Base-by-base conservation (phyloP, 2,113 vertebrate species). In the Ranitomeya imitator region DNA sequence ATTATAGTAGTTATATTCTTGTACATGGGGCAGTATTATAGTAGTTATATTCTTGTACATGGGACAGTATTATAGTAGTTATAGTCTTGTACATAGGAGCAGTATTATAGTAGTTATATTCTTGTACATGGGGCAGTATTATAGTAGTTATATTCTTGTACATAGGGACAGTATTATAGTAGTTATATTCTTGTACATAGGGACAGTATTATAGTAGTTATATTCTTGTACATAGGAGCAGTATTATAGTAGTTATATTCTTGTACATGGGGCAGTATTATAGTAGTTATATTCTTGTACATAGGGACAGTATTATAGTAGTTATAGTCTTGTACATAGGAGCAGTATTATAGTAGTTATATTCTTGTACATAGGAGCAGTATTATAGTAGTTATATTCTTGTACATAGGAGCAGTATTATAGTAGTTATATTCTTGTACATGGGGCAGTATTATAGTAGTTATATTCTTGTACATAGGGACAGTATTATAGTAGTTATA, bases 51-150 rank as follows among this genome's bases (percentile, higher is more conserved):
- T 71, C 18, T 71, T 74, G 31, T 45, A 74, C 7, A 74, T 74
- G n/a, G 31, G 19, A 14, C 7, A 74, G 71, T 74, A 74, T 45
- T 74, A 74, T 74, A 74, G 31, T 74, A 74, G 71, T 74, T 74
- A 31, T 31, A 57, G 9, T 71, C 18, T 71, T 74, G 31, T 45
- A 74, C 7, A 74, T 74, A 74, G 71, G 31, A 10, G 31, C 7
- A 74, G 71, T 74, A 74, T 45, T 74, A 74, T 74, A 74, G 71
- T 74, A 74, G 71, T 74, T 74, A 31, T 31, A 57, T 57, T 71
- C 18, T 71, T 74, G 31, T 45, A 74, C 7, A 74, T 74, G 71
- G 31, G 19, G 31, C 7, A 74, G 71, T 74, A 74, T 45, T 74
- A 74, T 74, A 74, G 71, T 74, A 74, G 71, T 74, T 74, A 31